Percentiles rank a stretch among this genome's conserved stretches.
Evolutionary conservation across 2,797 vertebrate species (phyloP).

Genomic region (Thaleichthys pacificus): DNA sequence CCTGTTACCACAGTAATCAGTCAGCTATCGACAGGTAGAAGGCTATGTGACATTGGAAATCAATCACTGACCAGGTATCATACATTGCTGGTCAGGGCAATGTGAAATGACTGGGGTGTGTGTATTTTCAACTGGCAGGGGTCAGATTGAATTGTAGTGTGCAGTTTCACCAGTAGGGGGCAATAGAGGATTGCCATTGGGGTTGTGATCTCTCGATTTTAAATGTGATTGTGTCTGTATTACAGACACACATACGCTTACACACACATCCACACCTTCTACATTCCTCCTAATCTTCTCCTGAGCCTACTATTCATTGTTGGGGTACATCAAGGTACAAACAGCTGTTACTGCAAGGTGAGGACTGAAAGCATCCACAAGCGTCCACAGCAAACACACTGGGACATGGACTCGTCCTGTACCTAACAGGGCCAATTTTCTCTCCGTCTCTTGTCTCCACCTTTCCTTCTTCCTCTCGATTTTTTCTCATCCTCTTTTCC

Average conservation of each 20-base stretch:
- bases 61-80: conserved; percentile 32
- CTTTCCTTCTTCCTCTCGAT: too few species aligned
- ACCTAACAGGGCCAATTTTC: too few species aligned
- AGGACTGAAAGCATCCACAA: conserved; percentile 54
- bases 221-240: too few species aligned
- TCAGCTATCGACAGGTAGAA: neutral
- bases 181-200: conserved; percentile 81
- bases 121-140: conserved; percentile 65
- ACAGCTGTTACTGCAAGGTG: conserved; percentile 71
- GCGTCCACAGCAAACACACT: too few species aligned
- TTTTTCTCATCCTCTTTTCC: too few species aligned
- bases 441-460: too few species aligned
- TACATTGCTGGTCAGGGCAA: conserved; percentile 71
- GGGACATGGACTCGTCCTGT: too few species aligned
- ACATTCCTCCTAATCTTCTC: neutral
- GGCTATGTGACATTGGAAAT: conserved; percentile 39
- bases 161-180: conserved; percentile 82
- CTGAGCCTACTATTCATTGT: too few species aligned
- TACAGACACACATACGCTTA: neutral
- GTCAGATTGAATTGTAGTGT: conserved; percentile 70
- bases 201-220: conserved; percentile 70
- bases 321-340: conserved; percentile 4
- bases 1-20: neutral
- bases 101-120: conserved; percentile 73
- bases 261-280: neutral